phyloP scores from a whole-genome alignment of 2,113 vertebrate species.

The Tyrannus savana region DNA sequence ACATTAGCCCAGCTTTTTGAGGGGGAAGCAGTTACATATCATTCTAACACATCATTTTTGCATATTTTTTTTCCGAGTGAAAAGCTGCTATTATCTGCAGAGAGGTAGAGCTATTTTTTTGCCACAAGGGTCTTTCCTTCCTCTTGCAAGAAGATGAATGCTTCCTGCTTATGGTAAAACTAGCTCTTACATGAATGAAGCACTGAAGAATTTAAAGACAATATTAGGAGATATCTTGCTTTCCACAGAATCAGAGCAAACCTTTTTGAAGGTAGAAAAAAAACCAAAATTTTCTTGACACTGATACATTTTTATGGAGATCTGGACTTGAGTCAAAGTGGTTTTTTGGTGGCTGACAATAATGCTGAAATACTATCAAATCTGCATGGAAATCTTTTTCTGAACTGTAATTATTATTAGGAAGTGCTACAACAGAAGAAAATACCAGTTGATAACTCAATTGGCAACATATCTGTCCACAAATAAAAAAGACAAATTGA shows the following conservation, averaged over 20 bases:
- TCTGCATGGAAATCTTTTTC: not conserved
- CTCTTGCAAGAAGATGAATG: not conserved
- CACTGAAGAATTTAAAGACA: not conserved
- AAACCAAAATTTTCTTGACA: not conserved
- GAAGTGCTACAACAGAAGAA: not conserved
- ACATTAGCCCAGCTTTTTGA: not conserved
- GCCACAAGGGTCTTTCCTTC: not conserved
- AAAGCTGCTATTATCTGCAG: not conserved
- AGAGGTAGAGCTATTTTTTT: not conserved
- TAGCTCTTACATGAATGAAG: not conserved
- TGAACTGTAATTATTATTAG: not conserved
- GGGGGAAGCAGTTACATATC: not conserved
- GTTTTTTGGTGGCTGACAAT: not conserved
- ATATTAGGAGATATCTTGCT: not conserved
- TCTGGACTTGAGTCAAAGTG: not conserved
- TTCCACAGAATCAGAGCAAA: not conserved
- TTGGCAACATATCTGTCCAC: not conserved
- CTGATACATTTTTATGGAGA: not conserved
- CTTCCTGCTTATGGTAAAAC: not conserved
- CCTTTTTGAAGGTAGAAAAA: not conserved
- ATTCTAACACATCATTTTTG: not conserved
- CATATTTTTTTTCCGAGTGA: not conserved
- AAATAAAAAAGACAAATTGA: not conserved
- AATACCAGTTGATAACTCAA: not conserved
- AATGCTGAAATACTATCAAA: not conserved